Evolutionary conservation across 2,888 invertebrate species (phyloP), one percentile per base, ranked within the genome.

Genomic region (Cephus runcator): DNA sequence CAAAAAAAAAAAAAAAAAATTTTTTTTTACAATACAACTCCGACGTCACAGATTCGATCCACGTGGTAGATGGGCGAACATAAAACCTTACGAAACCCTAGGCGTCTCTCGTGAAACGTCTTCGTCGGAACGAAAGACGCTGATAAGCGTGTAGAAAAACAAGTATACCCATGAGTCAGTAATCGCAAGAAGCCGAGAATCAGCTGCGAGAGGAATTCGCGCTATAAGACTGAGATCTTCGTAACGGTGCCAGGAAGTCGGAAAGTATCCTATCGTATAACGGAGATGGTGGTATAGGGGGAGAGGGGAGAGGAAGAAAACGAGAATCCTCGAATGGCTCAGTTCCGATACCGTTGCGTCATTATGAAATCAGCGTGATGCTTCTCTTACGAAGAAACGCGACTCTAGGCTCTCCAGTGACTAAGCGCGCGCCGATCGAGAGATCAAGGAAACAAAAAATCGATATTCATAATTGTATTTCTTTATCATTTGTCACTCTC

Each of bases 271-370:
- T 15, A 40, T 56, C 56, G 56, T 9, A 23, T 56, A 56, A 56
- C 23, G 56, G 23, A 56, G 56, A 23, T 9, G 9, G 9, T 4
- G 4, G 12, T 36, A 36, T 1, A 4, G 36, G 30, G 69, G 23
- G 11, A 11, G 56, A 1, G 23, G 34, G 76, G 77, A 34, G 56
- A 73, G 56, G 75, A 78, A 77, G 77, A 78, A 78, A 79, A 81
- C 81, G 81, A 78, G 78, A 76, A 77, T 33, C 33, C 71, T 31
- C 71, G 31, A 12, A 15, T 30, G n/a, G 71, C 12, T 71, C 33
- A 15, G 56, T 23, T 34, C 74, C 73, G 74, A 77, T 77, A 77
- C 77, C 77, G 77, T 77, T 77, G 74, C 77, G 69, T 77, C 73
- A 74, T 73, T 75, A 77, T 74, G 77, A 75, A 77, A 74, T 77